Evolutionary conservation across 2,113 vertebrate species (phyloP).

Genomic region (Rhea americana): DNA sequence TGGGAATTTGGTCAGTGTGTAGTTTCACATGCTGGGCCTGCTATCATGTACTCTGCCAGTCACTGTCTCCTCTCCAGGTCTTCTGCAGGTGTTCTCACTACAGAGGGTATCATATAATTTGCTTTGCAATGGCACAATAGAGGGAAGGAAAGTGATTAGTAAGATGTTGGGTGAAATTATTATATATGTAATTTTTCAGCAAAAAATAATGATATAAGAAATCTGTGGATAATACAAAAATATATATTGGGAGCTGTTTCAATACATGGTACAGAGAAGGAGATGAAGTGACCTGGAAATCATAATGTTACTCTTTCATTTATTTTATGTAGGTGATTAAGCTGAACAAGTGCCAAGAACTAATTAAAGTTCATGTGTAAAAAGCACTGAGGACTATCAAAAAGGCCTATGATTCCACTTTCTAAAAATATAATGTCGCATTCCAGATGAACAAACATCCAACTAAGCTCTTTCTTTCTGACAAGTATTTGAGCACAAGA

Average conservation of each 20-base stretch:
- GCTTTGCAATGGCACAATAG: neutral
- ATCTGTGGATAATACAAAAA: neutral
- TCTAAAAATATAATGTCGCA: neutral
- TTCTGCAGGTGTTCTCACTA: too few species aligned
- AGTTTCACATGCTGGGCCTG: too few species aligned
- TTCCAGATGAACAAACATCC: neutral
- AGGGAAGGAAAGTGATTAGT: neutral
- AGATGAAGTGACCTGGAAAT: neutral
- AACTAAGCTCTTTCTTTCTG: neutral
- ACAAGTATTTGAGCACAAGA: neutral
- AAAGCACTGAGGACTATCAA: neutral
- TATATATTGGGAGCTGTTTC: neutral
- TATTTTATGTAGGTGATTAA: constrained; percentile 7
- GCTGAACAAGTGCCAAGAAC: neutral
- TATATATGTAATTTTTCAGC: neutral
- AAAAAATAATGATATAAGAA: neutral
- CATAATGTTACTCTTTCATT: neutral
- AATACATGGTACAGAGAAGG: neutral
- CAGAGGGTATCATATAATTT: neutral
- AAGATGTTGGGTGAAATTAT: neutral
- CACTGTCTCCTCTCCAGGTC: too few species aligned
- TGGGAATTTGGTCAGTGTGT: too few species aligned
- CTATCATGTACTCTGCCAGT: too few species aligned
- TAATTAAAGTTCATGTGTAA: neutral
- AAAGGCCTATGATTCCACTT: neutral